phyloP scores from a whole-genome alignment of 2,113 vertebrate species.

The Eudorcas thomsonii region DNA sequence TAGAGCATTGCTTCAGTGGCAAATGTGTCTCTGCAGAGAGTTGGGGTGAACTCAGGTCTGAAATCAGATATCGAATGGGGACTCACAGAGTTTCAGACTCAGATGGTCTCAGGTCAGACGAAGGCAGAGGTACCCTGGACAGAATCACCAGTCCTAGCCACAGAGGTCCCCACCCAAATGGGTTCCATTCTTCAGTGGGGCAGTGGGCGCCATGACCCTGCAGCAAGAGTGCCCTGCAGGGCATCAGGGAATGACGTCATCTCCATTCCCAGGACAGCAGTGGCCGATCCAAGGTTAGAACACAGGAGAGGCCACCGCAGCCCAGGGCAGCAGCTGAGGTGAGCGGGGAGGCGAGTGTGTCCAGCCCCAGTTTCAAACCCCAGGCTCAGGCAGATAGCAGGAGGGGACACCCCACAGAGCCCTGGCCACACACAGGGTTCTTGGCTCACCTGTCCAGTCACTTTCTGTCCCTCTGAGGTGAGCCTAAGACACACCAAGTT shows the following conservation, averaged over 20 bases:
- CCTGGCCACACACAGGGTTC: background rate
- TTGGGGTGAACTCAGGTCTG: accelerated
- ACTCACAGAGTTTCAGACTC: background rate
- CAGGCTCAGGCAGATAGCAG: background rate
- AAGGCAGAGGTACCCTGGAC: accelerated
- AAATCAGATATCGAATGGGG: accelerated
- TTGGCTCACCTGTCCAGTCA: background rate
- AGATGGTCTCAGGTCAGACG: background rate
- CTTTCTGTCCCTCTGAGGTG: no score
- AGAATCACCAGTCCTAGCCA: accelerated
- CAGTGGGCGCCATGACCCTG: accelerated
- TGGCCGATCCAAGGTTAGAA: accelerated
- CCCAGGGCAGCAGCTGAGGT: accelerated
- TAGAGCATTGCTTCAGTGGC: no score
- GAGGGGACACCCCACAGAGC: background rate
- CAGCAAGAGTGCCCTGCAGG: accelerated
- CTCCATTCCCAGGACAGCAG: background rate
- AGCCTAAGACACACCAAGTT: background rate
- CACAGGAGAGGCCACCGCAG: accelerated
- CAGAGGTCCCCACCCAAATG: accelerated
- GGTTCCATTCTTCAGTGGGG: no score
- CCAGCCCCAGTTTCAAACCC: background rate
- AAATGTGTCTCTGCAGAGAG: background rate
- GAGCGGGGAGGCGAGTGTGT: accelerated
- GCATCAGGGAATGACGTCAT: no score